Conservation (phyloP, 2,797 vertebrate species). For the Fratercula arctica region DNA sequence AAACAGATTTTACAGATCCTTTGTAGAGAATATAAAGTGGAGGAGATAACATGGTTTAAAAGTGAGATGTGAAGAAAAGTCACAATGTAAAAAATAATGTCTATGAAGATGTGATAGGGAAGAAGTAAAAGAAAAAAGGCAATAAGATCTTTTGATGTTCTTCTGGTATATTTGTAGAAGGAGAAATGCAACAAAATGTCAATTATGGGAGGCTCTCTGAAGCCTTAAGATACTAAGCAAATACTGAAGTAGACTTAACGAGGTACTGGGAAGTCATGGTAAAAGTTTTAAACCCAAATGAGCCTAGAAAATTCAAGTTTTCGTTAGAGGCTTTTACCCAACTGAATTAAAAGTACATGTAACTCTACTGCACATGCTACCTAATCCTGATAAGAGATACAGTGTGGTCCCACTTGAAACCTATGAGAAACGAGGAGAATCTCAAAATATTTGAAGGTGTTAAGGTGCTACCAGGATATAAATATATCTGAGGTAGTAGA, state of each 20-base stretch:
- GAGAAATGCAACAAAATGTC: neutral
- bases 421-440: neutral
- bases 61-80: neutral
- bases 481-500: neutral
- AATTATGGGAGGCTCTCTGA: neutral
- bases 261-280: neutral
- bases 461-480: neutral
- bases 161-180: neutral
- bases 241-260: neutral
- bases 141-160: neutral
- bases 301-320: neutral
- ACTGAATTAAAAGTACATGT: neutral
- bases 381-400: neutral
- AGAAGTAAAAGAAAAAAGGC: neutral
- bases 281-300: neutral
- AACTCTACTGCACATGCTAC: rapidly evolving
- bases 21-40: neutral
- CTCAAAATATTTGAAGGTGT: neutral
- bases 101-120: neutral
- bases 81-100: neutral
- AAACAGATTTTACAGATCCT: neutral
- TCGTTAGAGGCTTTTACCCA: neutral
- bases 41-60: neutral
- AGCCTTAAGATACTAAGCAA: neutral
- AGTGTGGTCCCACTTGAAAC: neutral